A percentile compares a stretch with the other conserved stretches of the same genome.
phyloP scores from a whole-genome alignment of 1,140 invertebrate genomes.

The Pseudomyrmex cubaensis region DNA sequence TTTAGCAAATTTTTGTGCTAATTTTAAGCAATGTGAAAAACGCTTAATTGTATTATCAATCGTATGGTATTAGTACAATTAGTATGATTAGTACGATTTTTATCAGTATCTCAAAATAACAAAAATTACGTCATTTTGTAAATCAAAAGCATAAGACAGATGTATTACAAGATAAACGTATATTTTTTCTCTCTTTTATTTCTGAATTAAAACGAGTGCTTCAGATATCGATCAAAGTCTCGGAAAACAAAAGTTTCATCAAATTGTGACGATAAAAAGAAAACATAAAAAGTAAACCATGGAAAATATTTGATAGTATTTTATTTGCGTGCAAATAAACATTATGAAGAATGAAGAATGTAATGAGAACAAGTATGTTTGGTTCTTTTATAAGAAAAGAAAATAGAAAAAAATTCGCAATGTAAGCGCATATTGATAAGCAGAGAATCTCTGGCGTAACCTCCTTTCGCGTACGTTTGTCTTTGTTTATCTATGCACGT shows the following conservation, averaged over 20 bases:
- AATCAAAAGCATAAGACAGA: slow-evolving; percentile 10
- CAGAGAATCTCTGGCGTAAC: too few relatives aligned
- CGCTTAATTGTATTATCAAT: not conserved
- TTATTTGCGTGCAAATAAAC: not conserved
- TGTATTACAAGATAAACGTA: slow-evolving; percentile 26
- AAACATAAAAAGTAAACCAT: not conserved
- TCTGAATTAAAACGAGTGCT: not conserved
- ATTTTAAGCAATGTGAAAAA: not conserved
- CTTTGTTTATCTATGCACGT: too few relatives aligned
- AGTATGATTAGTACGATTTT: not conserved
- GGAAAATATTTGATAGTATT: not conserved
- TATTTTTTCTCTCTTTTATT: slow-evolving; percentile 34
- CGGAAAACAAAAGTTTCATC: slow-evolving; percentile 30
- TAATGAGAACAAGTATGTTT: too few relatives aligned
- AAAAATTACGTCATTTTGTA: slow-evolving; percentile 5
- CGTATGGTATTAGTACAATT: not conserved
- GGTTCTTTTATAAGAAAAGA: too few relatives aligned
- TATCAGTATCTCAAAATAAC: not conserved
- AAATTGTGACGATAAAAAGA: slow-evolving; percentile 21
- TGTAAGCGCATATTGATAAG: too few relatives aligned
- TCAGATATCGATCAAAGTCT: slow-evolving; percentile 20
- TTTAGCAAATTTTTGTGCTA: not conserved
- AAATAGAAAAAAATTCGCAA: too few relatives aligned
- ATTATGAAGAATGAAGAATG: too few relatives aligned
- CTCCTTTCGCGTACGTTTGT: too few relatives aligned